Percentiles rank a stretch among this genome's conserved stretches.
Conservation (phyloP, 2,113 vertebrate species). For the Lipophrys pholis region DNA sequence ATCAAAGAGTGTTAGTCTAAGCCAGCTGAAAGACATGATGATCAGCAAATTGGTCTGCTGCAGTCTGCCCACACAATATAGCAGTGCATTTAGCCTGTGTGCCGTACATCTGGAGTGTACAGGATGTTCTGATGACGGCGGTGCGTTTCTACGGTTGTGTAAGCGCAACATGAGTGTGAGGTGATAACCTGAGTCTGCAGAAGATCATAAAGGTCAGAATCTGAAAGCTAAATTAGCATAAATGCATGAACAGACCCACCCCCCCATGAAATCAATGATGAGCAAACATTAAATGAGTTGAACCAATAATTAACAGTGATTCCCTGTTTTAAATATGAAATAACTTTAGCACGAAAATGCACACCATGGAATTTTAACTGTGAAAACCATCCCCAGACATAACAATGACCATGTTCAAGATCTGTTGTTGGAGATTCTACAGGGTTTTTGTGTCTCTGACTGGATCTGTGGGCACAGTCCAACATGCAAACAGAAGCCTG, state of each 20-base stretch:
- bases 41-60: neutral
- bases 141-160: neutral
- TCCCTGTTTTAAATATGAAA: neutral
- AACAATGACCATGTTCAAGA: neutral
- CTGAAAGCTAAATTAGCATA: no score
- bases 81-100: neutral
- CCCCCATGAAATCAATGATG: no score
- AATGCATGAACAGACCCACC: no score
- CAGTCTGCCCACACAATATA: neutral
- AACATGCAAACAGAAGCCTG: constrained; percentile 36
- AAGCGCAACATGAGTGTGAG: no score
- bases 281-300: neutral
- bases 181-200: no score
- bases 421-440: constrained; percentile 16
- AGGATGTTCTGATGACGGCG: neutral
- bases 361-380: neutral
- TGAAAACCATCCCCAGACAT: constrained; percentile 1
- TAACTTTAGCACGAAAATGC: neutral
- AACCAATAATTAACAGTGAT: neutral
- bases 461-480: constrained; percentile 39
- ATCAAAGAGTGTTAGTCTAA: neutral
- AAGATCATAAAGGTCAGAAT: no score
- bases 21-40: neutral
- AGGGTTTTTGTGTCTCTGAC: constrained; percentile 31
- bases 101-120: neutral